Percentiles rank a stretch among this genome's conserved stretches.
Conservation (phyloP, 2,113 vertebrate genomes). For the Dipodomys stephensi region DNA sequence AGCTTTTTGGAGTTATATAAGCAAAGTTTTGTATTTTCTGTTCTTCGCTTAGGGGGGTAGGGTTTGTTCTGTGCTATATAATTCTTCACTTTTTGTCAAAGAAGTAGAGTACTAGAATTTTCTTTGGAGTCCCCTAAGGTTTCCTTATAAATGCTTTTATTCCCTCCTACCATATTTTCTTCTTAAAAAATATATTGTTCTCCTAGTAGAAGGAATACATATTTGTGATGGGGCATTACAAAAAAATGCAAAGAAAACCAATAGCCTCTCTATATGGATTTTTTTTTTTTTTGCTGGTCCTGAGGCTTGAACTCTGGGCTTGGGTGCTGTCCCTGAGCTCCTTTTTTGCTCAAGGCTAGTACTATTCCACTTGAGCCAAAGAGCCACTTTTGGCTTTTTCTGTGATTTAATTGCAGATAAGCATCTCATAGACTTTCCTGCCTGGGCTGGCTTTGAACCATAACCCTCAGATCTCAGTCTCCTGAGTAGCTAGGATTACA, state of each 20-base stretch:
- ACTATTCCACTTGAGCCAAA: too few relatives aligned
- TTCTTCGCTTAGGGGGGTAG: slow-evolving; percentile 13
- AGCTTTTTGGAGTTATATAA: slow-evolving; percentile 66
- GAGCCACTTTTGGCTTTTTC: too few relatives aligned
- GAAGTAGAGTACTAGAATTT: slow-evolving; percentile 52
- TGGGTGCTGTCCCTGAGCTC: too few relatives aligned
- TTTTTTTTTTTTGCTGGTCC: too few relatives aligned
- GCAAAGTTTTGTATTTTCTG: slow-evolving; percentile 62
- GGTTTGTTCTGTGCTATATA: slow-evolving; percentile 53
- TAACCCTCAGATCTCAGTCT: too few relatives aligned
- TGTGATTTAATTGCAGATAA: too few relatives aligned
- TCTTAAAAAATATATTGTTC: background rate
- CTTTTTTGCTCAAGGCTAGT: too few relatives aligned
- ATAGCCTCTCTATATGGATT: background rate
- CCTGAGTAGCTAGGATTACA: too few relatives aligned
- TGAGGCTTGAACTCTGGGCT: too few relatives aligned
- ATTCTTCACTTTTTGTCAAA: slow-evolving; percentile 54
- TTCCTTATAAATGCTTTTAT: slow-evolving; percentile 49
- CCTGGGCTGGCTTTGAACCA: too few relatives aligned
- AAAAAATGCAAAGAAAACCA: background rate
- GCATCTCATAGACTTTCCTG: too few relatives aligned
- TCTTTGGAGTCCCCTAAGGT: slow-evolving; percentile 24
- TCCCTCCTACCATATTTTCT: slow-evolving; percentile 5
- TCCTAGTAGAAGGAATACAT: background rate
- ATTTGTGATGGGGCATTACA: background rate